These are phyloP conservation scores for Callosobruchus maculatus DNA, from an alignment of 2,888 invertebrate species.

Conservation along the genomic window DNA sequence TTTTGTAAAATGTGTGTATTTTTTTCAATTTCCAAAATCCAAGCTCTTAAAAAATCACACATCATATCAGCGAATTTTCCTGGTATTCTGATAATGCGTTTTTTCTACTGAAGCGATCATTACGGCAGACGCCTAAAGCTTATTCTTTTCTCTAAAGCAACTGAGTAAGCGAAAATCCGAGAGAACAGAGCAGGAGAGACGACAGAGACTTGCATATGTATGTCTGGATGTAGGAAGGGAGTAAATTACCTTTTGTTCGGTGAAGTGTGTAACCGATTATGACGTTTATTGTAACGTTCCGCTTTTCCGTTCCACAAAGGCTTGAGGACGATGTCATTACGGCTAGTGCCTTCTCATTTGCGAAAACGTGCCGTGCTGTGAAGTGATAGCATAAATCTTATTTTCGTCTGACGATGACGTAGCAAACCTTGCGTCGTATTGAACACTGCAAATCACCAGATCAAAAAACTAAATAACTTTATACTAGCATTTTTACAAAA, in stretches of 20 bases:
- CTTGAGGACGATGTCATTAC: background rate
- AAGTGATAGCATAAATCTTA: background rate
- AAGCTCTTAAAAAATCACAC: too few species aligned
- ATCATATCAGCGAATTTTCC: too few species aligned
- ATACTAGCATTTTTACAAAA: too few species aligned
- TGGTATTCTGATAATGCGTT: background rate
- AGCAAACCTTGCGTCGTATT: too few species aligned
- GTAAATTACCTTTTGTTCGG: background rate
- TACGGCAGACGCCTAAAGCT: background rate
- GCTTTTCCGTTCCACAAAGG: background rate
- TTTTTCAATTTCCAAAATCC: too few species aligned
- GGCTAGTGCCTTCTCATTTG: background rate
- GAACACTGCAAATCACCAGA: too few species aligned
- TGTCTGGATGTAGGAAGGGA: background rate
- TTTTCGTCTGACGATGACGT: background rate
- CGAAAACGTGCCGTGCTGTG: background rate
- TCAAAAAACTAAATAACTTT: too few species aligned
- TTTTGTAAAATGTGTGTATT: too few species aligned
- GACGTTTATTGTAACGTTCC: background rate
- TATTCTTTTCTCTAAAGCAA: background rate
- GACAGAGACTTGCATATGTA: background rate
- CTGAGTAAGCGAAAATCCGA: background rate
- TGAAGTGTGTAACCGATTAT: background rate
- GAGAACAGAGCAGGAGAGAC: background rate
- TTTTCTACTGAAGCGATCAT: background rate